phyloP scores from a whole-genome alignment of 2,113 vertebrate species.

The Catharus fuscescens region DNA sequence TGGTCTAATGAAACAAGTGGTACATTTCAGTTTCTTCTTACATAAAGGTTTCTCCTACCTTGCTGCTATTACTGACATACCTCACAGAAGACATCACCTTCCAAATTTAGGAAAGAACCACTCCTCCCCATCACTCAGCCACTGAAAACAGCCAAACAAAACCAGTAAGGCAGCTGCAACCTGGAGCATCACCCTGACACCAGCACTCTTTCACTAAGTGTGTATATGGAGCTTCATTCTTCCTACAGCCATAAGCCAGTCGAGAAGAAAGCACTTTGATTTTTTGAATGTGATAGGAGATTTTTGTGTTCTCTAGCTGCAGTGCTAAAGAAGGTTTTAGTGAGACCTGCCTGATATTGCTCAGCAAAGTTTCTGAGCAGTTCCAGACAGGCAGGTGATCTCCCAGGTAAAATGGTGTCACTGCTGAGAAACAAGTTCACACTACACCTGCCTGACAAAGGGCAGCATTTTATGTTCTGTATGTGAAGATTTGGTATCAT shows the following conservation, averaged over 20 bases:
- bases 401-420: background rate
- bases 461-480: background rate
- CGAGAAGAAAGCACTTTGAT: background rate
- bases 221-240: background rate
- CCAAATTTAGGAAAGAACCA: background rate
- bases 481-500: background rate
- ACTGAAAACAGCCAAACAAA: background rate
- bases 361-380: background rate
- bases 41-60: background rate
- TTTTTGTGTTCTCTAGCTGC: background rate
- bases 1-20: background rate
- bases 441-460: background rate
- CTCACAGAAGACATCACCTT: background rate
- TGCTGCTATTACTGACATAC: background rate
- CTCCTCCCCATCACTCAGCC: background rate
- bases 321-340: background rate
- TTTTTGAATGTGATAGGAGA: background rate
- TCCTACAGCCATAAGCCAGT: background rate
- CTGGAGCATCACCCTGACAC: background rate
- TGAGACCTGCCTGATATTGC: background rate
- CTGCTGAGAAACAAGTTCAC: background rate
- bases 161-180: background rate
- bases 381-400: background rate
- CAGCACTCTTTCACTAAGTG: background rate
- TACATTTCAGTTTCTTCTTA: background rate